Conservation (phyloP, 2,888 invertebrate species). For the Coleophora deauratella region DNA sequence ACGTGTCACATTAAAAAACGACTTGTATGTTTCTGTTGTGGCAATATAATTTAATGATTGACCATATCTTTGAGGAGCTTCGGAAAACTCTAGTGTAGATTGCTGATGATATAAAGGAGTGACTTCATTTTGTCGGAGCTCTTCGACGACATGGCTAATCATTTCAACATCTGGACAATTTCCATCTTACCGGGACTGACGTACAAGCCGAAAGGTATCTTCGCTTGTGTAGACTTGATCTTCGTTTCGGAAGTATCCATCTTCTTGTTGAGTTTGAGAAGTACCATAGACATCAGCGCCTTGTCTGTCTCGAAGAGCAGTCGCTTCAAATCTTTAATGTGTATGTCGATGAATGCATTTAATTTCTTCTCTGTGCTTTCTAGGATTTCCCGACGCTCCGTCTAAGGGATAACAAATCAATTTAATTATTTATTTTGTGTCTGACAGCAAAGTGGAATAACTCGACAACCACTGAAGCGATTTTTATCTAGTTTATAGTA, state of each 20-base stretch:
- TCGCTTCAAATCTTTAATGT: slow-evolving; percentile 57
- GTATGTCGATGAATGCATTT: slow-evolving; percentile 46
- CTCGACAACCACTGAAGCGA: too few relatives aligned
- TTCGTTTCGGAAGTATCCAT: slow-evolving; percentile 65
- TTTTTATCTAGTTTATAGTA: not conserved
- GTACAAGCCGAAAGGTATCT: slow-evolving; percentile 63
- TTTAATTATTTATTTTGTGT: too few relatives aligned
- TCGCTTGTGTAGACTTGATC: slow-evolving; percentile 56
- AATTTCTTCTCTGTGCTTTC: slow-evolving; percentile 41
- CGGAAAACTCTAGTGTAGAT: too few relatives aligned
- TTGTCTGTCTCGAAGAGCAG: slow-evolving; percentile 57
- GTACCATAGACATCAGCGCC: slow-evolving; percentile 63
- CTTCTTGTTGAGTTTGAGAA: slow-evolving; percentile 59
- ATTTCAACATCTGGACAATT: too few relatives aligned
- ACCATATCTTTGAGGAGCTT: too few relatives aligned
- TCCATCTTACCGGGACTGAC: slow-evolving; percentile 60
- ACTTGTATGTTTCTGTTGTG: too few relatives aligned
- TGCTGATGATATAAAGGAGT: too few relatives aligned
- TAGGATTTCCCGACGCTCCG: slow-evolving; percentile 50
- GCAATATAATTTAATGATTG: too few relatives aligned
- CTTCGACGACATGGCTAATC: too few relatives aligned
- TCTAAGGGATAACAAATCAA: slow-evolving; percentile 29
- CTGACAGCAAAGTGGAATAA: not conserved
- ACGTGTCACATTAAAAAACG: too few relatives aligned
- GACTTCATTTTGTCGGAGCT: too few relatives aligned